Evolutionary conservation across 92 coral and sea anemone genomes (phyloP), one percentile per base, ranked within the genome.

Genomic region (Porites lobata): DNA sequence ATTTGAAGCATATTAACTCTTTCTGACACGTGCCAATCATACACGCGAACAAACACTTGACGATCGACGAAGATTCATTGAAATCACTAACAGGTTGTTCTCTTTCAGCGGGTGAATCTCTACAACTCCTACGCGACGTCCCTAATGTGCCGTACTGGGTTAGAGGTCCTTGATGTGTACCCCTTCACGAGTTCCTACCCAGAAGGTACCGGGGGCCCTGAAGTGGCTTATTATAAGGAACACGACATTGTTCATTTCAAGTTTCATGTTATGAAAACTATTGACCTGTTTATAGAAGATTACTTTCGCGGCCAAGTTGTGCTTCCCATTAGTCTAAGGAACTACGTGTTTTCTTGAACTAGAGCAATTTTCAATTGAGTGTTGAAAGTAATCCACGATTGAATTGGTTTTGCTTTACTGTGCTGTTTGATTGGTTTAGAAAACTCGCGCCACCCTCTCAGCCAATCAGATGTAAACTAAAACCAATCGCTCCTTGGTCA

Each of bases 121-220:
- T 97, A 86, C 89, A 97, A 97, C 50, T 90, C 99, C 24, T 83
- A 78, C 59, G 93, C 99, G 10, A 94, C 98, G 38, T 77, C 89
- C 77, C 84, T 87, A 24, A 96, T 96, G 98, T 97, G 99, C 69
- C 77, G 69, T 12, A 94, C 95, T 32, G 98, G 98, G n/a, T 81
- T 94, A 75, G 98, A 96, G 85, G 91, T 97, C 65, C 86, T 97
- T 50, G 99, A 97, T 87, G 93, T 97, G 18, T 94, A 90, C 72
- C 98, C 98, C 21, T 90, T 97, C 62, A 97, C 99, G 56, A 92
- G 95, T 76, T 91, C 96, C 18, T 97, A 90, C 76, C 98, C 99
- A 51, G 77, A 77, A 20, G 99, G 99, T 70, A 94, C 99, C 71
- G 99, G 99, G 15, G 99, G 99, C 58, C 98, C 98, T 20, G 92